phyloP scores from a whole-genome alignment of 2,888 invertebrate genomes.

The Atethmia centrago region DNA sequence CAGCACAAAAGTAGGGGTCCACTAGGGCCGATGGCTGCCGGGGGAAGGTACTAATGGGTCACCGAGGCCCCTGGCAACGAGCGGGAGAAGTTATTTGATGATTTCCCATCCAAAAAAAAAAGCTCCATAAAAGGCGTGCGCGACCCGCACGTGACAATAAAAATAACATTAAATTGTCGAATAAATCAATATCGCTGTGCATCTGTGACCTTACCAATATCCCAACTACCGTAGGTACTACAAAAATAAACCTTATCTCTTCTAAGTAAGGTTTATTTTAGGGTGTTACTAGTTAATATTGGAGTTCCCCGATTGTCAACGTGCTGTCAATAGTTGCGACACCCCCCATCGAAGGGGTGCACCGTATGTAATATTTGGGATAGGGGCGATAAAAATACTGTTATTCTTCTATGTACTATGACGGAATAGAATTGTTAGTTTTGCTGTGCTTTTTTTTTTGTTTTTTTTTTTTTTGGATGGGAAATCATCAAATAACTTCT shows the following conservation, averaged over 20 bases:
- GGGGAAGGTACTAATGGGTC: no score
- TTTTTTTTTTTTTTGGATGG: no score
- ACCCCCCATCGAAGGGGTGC: conserved; percentile 42
- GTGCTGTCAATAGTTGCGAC: conserved; percentile 52
- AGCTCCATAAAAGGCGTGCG: conserved; percentile 17
- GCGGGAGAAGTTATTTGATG: no score
- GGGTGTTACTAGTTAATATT: not conserved
- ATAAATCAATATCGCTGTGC: conserved; percentile 49
- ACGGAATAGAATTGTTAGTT: not conserved
- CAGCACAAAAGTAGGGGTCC: no score
- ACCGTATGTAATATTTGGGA: conserved; percentile 44
- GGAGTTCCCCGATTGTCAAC: conserved; percentile 25
- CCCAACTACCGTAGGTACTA: not conserved
- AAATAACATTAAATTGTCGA: conserved; percentile 32
- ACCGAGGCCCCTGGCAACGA: no score
- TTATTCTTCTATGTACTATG: conserved; percentile 19
- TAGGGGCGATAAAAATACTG: conserved; percentile 34
- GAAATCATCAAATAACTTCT: no score
- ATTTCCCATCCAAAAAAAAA: no score
- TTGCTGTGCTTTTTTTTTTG: no score
- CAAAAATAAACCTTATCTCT: not conserved
- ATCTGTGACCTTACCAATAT: conserved; percentile 28
- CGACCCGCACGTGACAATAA: not conserved
- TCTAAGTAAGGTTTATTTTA: not conserved
- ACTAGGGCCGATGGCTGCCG: no score